A percentile compares a stretch with the other conserved stretches of the same genome.
These are phyloP conservation scores for Ailurus styani DNA, from an alignment of 2,113 vertebrate species.

Conservation along the genomic window DNA sequence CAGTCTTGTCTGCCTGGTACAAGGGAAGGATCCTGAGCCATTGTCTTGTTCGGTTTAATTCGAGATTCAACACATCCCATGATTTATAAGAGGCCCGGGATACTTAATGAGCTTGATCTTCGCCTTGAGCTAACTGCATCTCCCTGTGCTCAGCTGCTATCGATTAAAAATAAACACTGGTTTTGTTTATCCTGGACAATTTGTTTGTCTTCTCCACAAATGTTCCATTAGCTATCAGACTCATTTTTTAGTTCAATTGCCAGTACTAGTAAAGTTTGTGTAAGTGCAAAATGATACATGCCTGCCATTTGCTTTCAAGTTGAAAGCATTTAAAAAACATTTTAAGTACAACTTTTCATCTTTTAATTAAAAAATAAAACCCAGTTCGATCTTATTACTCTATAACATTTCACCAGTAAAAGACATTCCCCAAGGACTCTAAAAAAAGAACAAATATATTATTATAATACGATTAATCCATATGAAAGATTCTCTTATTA, in stretches of 20 bases:
- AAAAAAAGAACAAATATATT: slow-evolving; percentile 63
- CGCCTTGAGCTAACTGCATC: slow-evolving; percentile 52
- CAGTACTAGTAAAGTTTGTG: background rate
- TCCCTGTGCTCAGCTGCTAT: slow-evolving; percentile 50
- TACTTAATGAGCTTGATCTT: slow-evolving; percentile 62
- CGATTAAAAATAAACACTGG: slow-evolving; percentile 62
- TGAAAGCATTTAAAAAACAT: slow-evolving; percentile 35
- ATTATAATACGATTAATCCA: slow-evolving; percentile 60
- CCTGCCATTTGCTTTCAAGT: background rate
- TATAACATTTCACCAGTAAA: slow-evolving; percentile 46
- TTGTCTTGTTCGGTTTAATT: slow-evolving; percentile 26
- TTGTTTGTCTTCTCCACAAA: slow-evolving; percentile 55
- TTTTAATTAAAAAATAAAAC: slow-evolving; percentile 65
- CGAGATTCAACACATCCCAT: slow-evolving; percentile 36
- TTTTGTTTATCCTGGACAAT: slow-evolving; percentile 66
- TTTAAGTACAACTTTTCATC: slow-evolving; percentile 52
- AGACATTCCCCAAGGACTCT: slow-evolving; percentile 41
- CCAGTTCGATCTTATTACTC: slow-evolving; percentile 30
- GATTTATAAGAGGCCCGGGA: slow-evolving; percentile 52
- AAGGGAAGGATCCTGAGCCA: background rate
- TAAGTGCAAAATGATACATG: slow-evolving; percentile 33
- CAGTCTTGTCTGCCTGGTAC: background rate
- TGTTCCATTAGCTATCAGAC: slow-evolving; percentile 36
- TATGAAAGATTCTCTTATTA: slow-evolving; percentile 53
- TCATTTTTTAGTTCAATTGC: slow-evolving; percentile 36